These are phyloP conservation scores for Hydrochoerus hydrochaeris DNA, from an alignment of 2,113 vertebrate genomes.

Conservation along the genomic window DNA sequence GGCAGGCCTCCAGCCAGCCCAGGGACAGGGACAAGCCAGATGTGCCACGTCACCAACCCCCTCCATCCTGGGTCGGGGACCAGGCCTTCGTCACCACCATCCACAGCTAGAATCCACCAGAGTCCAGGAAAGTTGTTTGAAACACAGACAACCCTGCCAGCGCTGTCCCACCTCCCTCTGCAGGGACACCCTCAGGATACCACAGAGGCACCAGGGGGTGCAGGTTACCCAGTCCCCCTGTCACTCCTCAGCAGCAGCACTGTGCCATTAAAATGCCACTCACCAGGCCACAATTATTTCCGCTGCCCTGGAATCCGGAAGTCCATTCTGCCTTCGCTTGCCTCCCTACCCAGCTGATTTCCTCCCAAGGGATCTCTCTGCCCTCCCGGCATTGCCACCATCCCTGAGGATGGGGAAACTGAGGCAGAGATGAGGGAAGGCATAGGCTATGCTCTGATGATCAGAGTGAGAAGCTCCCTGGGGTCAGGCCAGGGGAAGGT, in stretches of 20 bases:
- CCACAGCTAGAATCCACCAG: background rate
- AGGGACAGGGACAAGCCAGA: background rate
- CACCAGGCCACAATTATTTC: fast-evolving
- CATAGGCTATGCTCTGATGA: fast-evolving
- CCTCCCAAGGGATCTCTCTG: background rate
- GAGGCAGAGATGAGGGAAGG: fast-evolving
- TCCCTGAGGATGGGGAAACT: fast-evolving
- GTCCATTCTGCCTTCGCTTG: background rate
- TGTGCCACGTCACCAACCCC: background rate
- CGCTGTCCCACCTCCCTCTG: fast-evolving
- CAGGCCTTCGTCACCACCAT: background rate
- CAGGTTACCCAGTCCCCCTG: background rate
- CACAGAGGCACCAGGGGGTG: background rate
- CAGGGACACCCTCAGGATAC: background rate
- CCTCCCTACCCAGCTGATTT: fast-evolving
- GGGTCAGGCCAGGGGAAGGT: background rate
- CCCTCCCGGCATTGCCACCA: fast-evolving
- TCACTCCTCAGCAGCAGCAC: fast-evolving
- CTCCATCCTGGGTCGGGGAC: too few relatives aligned
- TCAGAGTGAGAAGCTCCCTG: background rate
- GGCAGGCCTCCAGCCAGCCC: background rate
- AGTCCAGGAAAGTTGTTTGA: background rate
- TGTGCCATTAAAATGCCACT: background rate
- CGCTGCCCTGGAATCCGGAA: background rate
- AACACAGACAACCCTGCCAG: fast-evolving